Conservation (phyloP, 2,888 invertebrate species). For the Acleris sparsana region DNA sequence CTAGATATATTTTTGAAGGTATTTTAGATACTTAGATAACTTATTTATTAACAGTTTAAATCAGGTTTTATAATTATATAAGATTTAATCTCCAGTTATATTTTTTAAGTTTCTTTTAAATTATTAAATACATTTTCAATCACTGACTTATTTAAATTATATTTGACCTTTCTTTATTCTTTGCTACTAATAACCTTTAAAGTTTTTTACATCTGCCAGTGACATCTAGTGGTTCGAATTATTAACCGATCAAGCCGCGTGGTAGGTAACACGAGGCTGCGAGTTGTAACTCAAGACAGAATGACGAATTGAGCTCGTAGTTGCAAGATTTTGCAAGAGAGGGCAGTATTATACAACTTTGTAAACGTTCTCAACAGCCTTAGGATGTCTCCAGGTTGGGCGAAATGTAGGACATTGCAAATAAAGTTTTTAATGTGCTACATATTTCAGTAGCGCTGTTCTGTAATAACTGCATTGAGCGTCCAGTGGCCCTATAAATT, state of each 20-base stretch:
- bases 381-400: too few species aligned
- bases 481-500: too few species aligned
- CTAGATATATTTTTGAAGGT: constrained; percentile 42
- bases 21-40: too few species aligned
- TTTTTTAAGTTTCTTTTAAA: constrained; percentile 27
- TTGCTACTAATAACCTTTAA: background rate
- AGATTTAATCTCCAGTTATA: background rate
- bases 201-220: background rate
- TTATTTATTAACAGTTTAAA: too few species aligned
- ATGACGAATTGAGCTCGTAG: background rate
- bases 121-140: background rate
- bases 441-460: too few species aligned
- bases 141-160: background rate
- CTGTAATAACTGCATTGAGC: too few species aligned
- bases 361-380: too few species aligned
- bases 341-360: background rate
- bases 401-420: too few species aligned
- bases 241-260: background rate
- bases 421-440: too few species aligned
- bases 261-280: background rate
- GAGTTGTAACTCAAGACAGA: constrained; percentile 1
- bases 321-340: constrained; percentile 16
- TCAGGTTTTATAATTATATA: too few species aligned
- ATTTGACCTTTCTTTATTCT: background rate
- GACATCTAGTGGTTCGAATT: constrained; percentile 19